Evolutionary conservation across 2,888 invertebrate genomes (phyloP).

Genomic region (Falcaria lacertinaria): DNA sequence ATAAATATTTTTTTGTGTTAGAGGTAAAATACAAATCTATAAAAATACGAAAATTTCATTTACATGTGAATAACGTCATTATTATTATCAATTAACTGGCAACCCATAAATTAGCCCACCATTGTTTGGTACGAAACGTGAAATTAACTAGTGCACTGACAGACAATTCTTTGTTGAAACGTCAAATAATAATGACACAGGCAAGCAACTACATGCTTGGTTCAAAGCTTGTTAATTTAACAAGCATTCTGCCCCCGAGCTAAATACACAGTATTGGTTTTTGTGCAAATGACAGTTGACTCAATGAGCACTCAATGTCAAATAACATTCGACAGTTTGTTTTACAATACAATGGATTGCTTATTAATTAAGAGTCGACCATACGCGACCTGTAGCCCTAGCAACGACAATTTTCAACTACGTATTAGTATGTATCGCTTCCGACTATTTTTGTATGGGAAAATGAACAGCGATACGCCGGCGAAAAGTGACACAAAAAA

Average conservation of each 20-base stretch:
- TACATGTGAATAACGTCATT: too few species aligned
- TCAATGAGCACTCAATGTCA: neutral
- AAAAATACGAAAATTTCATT: too few species aligned
- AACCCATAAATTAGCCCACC: too few species aligned
- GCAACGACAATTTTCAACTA: too few species aligned
- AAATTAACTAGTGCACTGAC: neutral
- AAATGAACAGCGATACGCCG: too few species aligned
- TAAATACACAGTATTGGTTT: neutral
- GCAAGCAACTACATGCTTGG: neutral
- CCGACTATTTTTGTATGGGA: too few species aligned
- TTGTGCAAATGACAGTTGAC: constrained; percentile 6
- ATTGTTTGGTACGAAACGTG: neutral
- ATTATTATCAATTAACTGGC: too few species aligned
- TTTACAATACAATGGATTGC: neutral
- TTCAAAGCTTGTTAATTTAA: neutral
- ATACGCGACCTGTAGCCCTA: too few species aligned
- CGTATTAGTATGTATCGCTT: too few species aligned
- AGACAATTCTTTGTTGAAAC: neutral
- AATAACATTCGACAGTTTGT: neutral
- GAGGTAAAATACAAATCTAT: too few species aligned
- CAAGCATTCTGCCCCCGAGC: neutral
- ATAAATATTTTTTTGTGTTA: too few species aligned
- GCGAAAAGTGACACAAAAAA: too few species aligned
- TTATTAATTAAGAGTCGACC: neutral
- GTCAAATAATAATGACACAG: neutral